Evolutionary conservation across 2,888 invertebrate genomes (phyloP).

Genomic region (Sepiola atlantica): DNA sequence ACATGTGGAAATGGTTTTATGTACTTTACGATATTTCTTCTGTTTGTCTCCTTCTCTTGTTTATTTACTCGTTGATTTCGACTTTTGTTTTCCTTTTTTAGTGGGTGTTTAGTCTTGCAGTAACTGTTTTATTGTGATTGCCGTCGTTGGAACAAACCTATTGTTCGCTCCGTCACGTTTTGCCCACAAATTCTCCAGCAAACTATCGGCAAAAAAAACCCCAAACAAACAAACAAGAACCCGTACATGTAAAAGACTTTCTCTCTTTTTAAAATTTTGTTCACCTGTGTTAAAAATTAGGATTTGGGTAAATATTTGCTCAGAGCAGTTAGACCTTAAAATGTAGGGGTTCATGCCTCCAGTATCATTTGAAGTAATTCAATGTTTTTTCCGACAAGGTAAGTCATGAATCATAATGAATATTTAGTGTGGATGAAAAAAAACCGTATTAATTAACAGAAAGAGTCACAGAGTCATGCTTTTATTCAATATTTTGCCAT

Average conservation of each 20-base stretch:
- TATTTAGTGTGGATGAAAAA: no score
- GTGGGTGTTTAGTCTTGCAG: neutral
- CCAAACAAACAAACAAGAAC: neutral
- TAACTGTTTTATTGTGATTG: neutral
- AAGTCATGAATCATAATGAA: no score
- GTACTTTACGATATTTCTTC: neutral
- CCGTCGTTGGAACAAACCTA: neutral
- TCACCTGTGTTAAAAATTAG: neutral
- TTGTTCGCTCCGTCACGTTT: neutral
- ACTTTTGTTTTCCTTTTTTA: neutral
- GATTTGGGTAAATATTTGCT: neutral
- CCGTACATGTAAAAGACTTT: neutral
- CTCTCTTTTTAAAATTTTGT: neutral
- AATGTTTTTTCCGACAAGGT: neutral
- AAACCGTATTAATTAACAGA: no score
- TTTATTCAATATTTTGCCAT: no score
- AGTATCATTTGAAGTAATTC: neutral
- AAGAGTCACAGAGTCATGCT: no score
- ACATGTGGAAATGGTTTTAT: neutral
- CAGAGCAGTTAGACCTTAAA: neutral
- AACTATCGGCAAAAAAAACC: neutral
- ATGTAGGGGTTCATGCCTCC: neutral
- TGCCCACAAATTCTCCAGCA: neutral
- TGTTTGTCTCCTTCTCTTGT: neutral
- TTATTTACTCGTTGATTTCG: neutral